Conservation (phyloP, 2,888 invertebrate genomes). For the Tortricodes alternella region DNA sequence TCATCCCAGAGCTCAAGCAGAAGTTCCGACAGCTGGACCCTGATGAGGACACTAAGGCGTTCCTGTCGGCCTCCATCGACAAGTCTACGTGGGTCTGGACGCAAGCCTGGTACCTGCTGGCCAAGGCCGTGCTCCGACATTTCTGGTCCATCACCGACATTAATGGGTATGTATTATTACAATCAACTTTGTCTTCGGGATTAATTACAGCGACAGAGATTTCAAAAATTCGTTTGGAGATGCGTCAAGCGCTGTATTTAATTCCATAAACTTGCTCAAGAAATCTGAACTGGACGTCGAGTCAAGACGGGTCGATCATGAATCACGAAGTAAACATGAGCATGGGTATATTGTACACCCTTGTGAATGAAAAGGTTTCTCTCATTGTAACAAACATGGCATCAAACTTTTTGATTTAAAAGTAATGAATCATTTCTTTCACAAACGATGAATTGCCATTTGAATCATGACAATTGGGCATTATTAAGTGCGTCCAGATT, state of each 20-base stretch:
- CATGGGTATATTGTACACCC: constrained; percentile 3
- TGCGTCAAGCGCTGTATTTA: background rate
- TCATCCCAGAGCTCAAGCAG: constrained; percentile 79
- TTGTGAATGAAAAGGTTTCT: constrained; percentile 13
- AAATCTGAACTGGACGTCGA: background rate
- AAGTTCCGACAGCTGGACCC: constrained; percentile 86
- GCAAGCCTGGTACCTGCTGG: constrained; percentile 95
- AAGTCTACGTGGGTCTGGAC: constrained; percentile 93
- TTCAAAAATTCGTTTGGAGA: too few species aligned
- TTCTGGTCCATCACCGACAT: constrained; percentile 98
- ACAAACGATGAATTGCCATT: constrained; percentile 77
- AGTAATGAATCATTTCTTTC: constrained; percentile 76
- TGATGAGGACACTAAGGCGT: constrained; percentile 88
- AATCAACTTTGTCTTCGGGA: background rate
- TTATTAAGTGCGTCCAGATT: constrained; percentile 81
- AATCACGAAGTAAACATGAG: constrained; percentile 1
- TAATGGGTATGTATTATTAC: constrained; percentile 89
- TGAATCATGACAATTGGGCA: constrained; percentile 77
- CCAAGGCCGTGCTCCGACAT: constrained; percentile 91
- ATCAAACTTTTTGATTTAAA: constrained; percentile 65
- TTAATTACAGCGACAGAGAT: too few species aligned
- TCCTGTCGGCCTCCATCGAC: constrained; percentile 88
- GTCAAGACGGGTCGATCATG: background rate
- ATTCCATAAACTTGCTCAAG: background rate
- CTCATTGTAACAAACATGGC: constrained; percentile 32